phyloP scores from a whole-genome alignment of 2,113 vertebrate species.

The Scopus umbretta region DNA sequence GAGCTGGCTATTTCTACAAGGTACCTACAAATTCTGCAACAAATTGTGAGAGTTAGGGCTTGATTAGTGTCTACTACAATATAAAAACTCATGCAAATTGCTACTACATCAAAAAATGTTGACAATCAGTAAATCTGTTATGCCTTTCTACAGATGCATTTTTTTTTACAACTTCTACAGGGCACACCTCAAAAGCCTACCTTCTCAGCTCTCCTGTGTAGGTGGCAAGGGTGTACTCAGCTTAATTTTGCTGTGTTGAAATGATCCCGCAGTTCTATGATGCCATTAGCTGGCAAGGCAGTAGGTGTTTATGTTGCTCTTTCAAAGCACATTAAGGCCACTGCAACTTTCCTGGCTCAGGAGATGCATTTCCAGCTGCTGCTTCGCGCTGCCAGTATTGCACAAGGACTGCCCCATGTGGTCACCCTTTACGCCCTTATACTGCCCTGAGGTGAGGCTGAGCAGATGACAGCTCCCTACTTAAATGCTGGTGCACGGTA shows the following conservation, averaged over 20 bases:
- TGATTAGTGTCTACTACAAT: not conserved
- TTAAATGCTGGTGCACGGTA: not conserved
- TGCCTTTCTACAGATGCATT: not conserved
- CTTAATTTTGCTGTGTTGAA: not conserved
- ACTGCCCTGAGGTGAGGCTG: not conserved
- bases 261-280: not conserved
- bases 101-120: not conserved
- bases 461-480: constrained; percentile 1
- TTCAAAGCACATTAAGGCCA: constrained; percentile 5
- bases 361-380: constrained; percentile 1
- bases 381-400: not conserved
- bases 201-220: not conserved
- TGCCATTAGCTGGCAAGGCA: constrained; percentile 15
- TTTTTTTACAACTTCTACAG: not conserved
- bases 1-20: not conserved
- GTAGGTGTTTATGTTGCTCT: not conserved
- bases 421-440: not conserved
- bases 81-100: not conserved
- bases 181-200: not conserved
- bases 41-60: not conserved
- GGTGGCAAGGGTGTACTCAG: not conserved
- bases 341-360: not conserved
- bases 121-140: not conserved
- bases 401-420: not conserved
- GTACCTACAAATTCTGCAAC: not conserved